Evolutionary conservation across 2,888 invertebrate species (phyloP).

Genomic region (Drosophila meridiana): DNA sequence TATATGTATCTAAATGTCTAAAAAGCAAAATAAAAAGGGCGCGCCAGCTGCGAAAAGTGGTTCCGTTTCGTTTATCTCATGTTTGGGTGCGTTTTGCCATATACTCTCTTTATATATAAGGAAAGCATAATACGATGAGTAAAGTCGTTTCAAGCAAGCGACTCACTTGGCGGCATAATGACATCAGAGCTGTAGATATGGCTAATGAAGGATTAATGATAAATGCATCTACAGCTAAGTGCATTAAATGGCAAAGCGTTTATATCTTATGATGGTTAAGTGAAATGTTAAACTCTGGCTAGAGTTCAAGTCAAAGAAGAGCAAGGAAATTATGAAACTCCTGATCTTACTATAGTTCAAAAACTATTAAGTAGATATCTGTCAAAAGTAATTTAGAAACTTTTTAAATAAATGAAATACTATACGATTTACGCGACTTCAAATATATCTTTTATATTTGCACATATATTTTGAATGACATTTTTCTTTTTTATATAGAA

Average conservation of each 20-base stretch:
- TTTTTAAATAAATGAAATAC: no score
- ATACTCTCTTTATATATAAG: conserved; percentile 9
- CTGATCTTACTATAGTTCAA: neutral
- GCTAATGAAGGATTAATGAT: conserved; percentile 45
- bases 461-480: no score
- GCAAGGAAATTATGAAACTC: neutral
- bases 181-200: conserved; percentile 26
- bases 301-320: neutral
- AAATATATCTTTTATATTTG: no score
- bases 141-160: conserved; percentile 23
- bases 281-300: neutral
- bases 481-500: no score
- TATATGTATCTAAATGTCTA: neutral
- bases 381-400: neutral
- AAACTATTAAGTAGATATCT: neutral
- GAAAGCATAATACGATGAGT: conserved; percentile 24
- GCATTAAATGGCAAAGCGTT: neutral
- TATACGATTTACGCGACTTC: no score
- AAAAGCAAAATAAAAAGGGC: conserved; percentile 53
- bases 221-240: neutral
- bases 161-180: conserved; percentile 38
- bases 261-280: neutral
- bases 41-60: conserved; percentile 70
- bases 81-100: conserved; percentile 53
- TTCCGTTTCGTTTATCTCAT: conserved; percentile 82